Conservation (phyloP, 1,140 invertebrate genomes). For the Drosophila arawakana region DNA sequence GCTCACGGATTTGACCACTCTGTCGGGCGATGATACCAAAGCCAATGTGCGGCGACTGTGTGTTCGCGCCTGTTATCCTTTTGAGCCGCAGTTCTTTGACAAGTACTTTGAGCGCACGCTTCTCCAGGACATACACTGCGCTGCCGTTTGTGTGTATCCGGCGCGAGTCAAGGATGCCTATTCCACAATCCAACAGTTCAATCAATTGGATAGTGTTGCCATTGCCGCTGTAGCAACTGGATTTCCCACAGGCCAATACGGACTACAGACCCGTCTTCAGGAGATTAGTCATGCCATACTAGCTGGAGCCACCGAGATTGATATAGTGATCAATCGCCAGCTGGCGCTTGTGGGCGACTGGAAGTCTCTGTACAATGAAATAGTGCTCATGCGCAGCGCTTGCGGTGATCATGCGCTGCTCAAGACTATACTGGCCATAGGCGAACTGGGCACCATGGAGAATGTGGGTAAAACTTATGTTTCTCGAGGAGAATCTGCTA, state of each 20-base stretch:
- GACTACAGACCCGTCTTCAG: constrained; percentile 90
- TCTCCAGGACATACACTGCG: constrained; percentile 86
- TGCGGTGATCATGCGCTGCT: constrained; percentile 91
- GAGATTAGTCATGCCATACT: constrained; percentile 94
- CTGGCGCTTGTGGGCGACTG: constrained; percentile 94
- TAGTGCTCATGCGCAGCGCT: constrained; percentile 89
- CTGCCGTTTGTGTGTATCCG: constrained; percentile 98
- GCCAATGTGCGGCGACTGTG: constrained; percentile 93
- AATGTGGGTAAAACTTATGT: constrained; percentile 86
- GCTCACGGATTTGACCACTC: constrained; percentile 96
- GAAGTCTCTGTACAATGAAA: constrained; percentile 92
- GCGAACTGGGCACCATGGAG: constrained; percentile 93
- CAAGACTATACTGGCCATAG: constrained; percentile 97
- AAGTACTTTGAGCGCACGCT: constrained; percentile 73
- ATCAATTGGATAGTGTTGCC: constrained; percentile 87
- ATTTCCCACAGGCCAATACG: constrained; percentile 96
- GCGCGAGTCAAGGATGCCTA: constrained; percentile 90
- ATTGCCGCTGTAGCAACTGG: constrained; percentile 97
- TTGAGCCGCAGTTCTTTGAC: constrained; percentile 66
- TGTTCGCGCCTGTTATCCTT: constrained; percentile 72
- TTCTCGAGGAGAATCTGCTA: background rate
- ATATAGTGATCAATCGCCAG: constrained; percentile 97
- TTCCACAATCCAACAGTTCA: constrained; percentile 86
- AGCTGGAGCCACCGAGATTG: constrained; percentile 96
- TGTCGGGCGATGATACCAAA: constrained; percentile 95